Evolutionary conservation across 64 coral and sea anemone genomes (phyloP), one percentile per base, ranked within the genome.

Genomic region (Cladopsammia gracilis): DNA sequence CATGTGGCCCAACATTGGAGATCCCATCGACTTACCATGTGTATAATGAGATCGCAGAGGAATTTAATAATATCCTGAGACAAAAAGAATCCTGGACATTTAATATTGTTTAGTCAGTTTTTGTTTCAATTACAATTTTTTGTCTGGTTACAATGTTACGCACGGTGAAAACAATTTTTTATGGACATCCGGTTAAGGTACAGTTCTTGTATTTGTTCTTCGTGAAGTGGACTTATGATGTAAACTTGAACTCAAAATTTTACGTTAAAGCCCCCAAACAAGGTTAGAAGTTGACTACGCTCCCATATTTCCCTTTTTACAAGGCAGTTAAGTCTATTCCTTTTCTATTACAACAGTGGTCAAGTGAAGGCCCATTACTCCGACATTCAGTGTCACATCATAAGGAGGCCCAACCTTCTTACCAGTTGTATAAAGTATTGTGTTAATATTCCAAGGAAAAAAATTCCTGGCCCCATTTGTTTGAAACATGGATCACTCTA

Each of bases 21-120:
- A 66, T 96, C 18, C 95, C 95, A 43, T 93, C 85, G 7, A 93
- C 95, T 18, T 96, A 92, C 79, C 89, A 96, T 60, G 87, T 90
- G 10, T 96, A 88, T 42, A 72, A 87, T 83, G 95, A 96, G 83
- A 70, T 96, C 18, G 73, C 77, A 62, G 95, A 96, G 50, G 95
- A 92, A 48, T 92, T 96, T 84, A 75, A 81, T 25, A 92, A 56
- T 48, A 18, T 96, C 64, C 61, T 92, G 43, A 92, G 80, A 77
- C 49, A 96, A 64, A 57, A 70, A 65, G 83, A 79, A 64, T 50
- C 85, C 71, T 92, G 94, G 89, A 52, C 75, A 76, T 96, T 96
- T 92, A 79, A 86, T 69, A 81, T 89, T 73, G 73, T 72, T 19
- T 89, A 89, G 66, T 25, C 26, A 70, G n/a, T 70, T 70, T 70